Evolutionary conservation across 1,140 invertebrate species (phyloP).

Genomic region (Achroia grisella): DNA sequence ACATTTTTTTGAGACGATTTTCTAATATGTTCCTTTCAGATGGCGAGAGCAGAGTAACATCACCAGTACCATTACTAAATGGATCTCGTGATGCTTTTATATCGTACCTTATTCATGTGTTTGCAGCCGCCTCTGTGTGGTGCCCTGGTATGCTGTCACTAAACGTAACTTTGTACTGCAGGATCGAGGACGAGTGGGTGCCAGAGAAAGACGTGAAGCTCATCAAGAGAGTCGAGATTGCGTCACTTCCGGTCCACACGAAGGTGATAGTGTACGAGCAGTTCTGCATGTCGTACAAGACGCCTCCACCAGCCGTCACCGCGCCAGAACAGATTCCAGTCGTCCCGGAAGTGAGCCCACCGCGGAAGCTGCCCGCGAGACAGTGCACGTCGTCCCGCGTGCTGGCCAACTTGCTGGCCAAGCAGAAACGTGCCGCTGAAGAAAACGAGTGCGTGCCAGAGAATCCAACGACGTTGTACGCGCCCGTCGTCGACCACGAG

Average conservation of each 20-base stretch:
- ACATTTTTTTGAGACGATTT: conserved; percentile 2
- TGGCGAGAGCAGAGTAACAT: background rate
- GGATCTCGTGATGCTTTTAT: too few relatives aligned
- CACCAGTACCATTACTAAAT: too few relatives aligned
- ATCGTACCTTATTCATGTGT: conserved; percentile 22
- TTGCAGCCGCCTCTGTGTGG: conserved; percentile 61
- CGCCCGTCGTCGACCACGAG: conserved; percentile 18
- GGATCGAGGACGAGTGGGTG: conserved; percentile 64
- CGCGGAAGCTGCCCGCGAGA: conserved; percentile 22
- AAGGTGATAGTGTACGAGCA: conserved; percentile 57
- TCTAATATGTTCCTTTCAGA: conserved; percentile 18
- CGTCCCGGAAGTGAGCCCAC: conserved; percentile 4
- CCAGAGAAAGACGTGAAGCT: conserved; percentile 47
- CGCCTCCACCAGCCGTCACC: conserved; percentile 22
- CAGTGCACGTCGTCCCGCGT: conserved; percentile 40
- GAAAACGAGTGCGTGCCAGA: conserved; percentile 27
- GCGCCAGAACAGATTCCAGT: conserved; percentile 10
- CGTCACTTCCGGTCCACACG: conserved; percentile 31
- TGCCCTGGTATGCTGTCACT: conserved; percentile 9
- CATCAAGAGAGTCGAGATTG: conserved; percentile 50
- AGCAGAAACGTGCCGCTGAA: conserved; percentile 23
- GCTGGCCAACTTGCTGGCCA: conserved; percentile 44
- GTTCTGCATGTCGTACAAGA: conserved; percentile 45
- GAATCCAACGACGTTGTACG: conserved; percentile 27
- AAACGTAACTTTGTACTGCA: conserved; percentile 18